These are phyloP conservation scores for Drosophila suboccidentalis DNA, from an alignment of 2,888 invertebrate genomes.

Conservation along the genomic window DNA sequence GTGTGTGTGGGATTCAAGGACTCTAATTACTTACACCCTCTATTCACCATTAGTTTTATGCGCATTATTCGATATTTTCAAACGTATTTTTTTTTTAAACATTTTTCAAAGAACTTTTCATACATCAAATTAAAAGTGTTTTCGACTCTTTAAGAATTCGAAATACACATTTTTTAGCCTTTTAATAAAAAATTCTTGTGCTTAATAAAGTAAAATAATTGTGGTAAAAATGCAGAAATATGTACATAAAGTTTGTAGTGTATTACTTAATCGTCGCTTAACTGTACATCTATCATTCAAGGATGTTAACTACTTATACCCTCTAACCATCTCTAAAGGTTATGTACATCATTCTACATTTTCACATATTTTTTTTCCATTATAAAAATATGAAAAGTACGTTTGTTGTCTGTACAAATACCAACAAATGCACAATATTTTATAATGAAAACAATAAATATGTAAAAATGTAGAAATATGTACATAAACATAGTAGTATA, in stretches of 20 bases:
- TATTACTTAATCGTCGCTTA: not conserved
- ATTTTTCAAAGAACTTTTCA: not conserved
- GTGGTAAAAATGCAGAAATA: not conserved
- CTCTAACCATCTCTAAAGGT: not conserved
- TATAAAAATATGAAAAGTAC: not conserved
- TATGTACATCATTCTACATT: not conserved
- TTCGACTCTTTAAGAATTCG: not conserved
- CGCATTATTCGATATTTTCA: not conserved
- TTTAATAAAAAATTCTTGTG: not conserved
- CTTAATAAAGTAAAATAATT: not conserved
- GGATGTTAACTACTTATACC: not conserved
- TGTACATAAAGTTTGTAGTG: not conserved
- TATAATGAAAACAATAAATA: not conserved
- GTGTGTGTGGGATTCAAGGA: conserved; percentile 2
- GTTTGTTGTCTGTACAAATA: not conserved
- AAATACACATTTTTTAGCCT: not conserved
- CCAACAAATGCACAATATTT: not conserved
- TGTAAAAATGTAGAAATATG: not conserved
- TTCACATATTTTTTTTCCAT: not conserved
- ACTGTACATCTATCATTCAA: not conserved
- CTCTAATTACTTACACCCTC: not conserved
- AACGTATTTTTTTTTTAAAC: not conserved
- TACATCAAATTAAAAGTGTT: no score
- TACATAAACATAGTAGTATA: not conserved
- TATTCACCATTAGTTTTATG: not conserved